These are phyloP conservation scores for Macropodus opercularis DNA, from an alignment of 2,797 vertebrate genomes.

Conservation along the genomic window DNA sequence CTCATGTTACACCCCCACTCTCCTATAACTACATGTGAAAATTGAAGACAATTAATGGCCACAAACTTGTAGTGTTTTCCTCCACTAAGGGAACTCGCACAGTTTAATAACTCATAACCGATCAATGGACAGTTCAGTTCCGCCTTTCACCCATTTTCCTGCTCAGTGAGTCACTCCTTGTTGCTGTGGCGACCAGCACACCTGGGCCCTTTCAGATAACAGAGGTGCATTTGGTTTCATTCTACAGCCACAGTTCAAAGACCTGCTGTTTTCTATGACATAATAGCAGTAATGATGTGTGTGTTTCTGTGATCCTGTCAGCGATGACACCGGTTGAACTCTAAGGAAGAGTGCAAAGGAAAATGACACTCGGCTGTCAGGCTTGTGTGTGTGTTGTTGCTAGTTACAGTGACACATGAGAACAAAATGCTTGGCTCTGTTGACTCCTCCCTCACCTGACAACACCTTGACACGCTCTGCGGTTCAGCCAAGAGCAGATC, in stretches of 20 bases:
- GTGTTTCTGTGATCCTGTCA: not conserved
- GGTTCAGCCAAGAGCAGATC: not conserved
- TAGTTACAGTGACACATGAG: constrained; percentile 17
- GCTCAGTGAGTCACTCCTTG: constrained; percentile 41
- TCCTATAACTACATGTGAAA: not conserved
- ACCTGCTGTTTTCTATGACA: constrained; percentile 5
- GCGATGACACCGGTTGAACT: not conserved
- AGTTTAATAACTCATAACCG: not conserved
- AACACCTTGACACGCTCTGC: not conserved
- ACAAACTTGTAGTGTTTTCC: not conserved
- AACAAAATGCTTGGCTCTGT: not conserved
- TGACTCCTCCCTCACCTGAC: constrained; percentile 18
- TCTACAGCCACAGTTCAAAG: constrained; percentile 31
- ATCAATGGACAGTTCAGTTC: not conserved
- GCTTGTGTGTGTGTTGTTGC: constrained; percentile 7
- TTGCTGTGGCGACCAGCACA: constrained; percentile 53
- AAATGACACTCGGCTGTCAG: not conserved
- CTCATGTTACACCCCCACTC: too few relatives aligned
- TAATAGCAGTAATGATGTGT: constrained; percentile 2
- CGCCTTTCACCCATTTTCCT: constrained; percentile 1
- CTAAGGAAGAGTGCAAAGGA: constrained; percentile 14
- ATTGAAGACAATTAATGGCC: not conserved
- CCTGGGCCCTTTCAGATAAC: constrained; percentile 62
- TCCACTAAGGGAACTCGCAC: not conserved
- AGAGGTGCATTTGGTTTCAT: constrained; percentile 23